Evolutionary conservation across 2,888 invertebrate genomes (phyloP).

Genomic region (Drosophila suboccidentalis): DNA sequence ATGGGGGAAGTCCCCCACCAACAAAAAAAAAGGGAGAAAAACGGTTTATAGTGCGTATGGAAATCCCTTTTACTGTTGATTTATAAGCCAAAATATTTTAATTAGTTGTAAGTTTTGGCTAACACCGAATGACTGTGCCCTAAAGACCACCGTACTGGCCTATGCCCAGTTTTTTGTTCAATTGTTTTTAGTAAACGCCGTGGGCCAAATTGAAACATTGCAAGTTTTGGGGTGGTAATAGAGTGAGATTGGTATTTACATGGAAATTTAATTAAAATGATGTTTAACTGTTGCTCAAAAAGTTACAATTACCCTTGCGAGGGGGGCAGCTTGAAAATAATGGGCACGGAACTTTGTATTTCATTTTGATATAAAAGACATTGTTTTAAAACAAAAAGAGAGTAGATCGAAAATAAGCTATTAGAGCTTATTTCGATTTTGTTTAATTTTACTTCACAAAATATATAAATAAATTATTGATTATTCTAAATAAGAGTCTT

Average conservation of each 20-base stretch:
- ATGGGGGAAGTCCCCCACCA: constrained; percentile 2
- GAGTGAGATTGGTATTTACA: constrained; percentile 32
- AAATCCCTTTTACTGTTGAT: constrained; percentile 42
- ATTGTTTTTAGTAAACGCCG: constrained; percentile 54
- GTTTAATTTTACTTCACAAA: too few species aligned
- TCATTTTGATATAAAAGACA: neutral
- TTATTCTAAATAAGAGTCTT: too few species aligned
- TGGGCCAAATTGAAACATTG: constrained; percentile 46
- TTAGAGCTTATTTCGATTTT: too few species aligned
- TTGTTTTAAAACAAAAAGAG: too few species aligned
- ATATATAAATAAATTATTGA: neutral
- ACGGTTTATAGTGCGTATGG: constrained; percentile 13
- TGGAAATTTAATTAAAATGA: constrained; percentile 59
- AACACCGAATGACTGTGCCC: constrained; percentile 18
- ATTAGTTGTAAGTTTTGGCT: constrained; percentile 62
- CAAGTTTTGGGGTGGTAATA: constrained; percentile 4
- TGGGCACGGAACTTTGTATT: neutral
- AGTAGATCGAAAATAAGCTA: too few species aligned
- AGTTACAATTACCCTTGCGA: constrained; percentile 25
- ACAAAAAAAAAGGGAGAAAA: neutral
- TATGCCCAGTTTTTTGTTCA: constrained; percentile 36
- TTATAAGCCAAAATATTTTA: constrained; percentile 67
- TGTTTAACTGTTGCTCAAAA: constrained; percentile 31
- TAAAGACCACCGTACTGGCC: constrained; percentile 19
- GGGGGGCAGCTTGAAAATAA: constrained; percentile 6